Evolutionary conservation across 2,113 vertebrate genomes (phyloP).

Genomic region (Oreochromis spilurus): DNA sequence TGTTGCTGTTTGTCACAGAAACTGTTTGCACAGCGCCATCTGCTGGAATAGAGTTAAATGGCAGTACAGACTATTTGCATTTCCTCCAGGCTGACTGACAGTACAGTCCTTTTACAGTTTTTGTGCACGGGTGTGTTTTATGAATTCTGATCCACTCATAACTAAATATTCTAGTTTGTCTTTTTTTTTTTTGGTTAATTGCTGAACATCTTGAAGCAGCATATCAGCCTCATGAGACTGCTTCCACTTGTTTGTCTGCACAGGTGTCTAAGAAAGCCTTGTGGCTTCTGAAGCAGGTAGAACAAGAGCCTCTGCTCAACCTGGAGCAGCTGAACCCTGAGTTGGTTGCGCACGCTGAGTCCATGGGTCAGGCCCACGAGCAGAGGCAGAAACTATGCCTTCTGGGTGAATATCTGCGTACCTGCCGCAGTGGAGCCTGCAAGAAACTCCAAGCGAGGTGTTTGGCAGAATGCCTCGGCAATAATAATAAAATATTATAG

Average conservation of each 20-base stretch:
- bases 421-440: constrained; percentile 85
- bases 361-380: constrained; percentile 71
- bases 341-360: constrained; percentile 79
- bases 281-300: constrained; percentile 79
- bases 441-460: constrained; percentile 75
- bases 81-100: not conserved
- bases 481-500: fast-evolving
- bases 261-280: constrained; percentile 84
- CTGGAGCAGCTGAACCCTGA: constrained; percentile 83
- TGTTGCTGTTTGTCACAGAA: not conserved
- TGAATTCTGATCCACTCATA: not conserved
- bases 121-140: not conserved
- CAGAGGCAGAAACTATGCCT: constrained; percentile 84
- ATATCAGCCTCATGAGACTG: not conserved
- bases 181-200: not conserved
- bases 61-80: not conserved
- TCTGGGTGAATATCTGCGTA: constrained; percentile 86
- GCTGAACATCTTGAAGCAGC: not conserved
- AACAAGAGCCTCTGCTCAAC: constrained; percentile 84
- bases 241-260: not conserved
- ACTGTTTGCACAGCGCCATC: not conserved
- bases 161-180: not conserved
- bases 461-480: not conserved
- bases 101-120: fast-evolving
- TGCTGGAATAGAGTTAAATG: not conserved